A percentile compares a stretch with the other conserved stretches of the same genome.
Evolutionary conservation across 2,113 vertebrate species (phyloP).

Genomic region (Micronycteris hirsuta): DNA sequence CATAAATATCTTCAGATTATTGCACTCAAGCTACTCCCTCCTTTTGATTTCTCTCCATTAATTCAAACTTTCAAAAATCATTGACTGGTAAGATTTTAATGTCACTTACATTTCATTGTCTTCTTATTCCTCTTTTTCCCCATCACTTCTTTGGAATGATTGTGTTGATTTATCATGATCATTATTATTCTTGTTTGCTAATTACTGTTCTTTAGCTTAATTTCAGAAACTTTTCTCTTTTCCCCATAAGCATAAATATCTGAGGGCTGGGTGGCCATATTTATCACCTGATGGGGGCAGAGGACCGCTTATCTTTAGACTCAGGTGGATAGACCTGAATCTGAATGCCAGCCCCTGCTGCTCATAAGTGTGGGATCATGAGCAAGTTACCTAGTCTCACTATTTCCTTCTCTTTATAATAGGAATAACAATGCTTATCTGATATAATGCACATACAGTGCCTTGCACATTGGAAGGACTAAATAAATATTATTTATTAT

Average conservation of each 20-base stretch:
- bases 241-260: background rate
- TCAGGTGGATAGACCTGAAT: background rate
- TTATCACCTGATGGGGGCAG: background rate
- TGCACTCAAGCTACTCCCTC: background rate
- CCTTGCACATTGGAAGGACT: background rate
- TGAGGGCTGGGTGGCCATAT: background rate
- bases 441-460: background rate
- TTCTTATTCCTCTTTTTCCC: background rate
- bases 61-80: background rate
- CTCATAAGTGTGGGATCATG: background rate
- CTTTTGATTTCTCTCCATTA: background rate
- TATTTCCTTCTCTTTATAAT: background rate
- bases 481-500: background rate
- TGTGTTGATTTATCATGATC: background rate
- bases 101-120: background rate
- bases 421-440: background rate
- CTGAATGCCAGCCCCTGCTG: background rate
- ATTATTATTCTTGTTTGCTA: background rate
- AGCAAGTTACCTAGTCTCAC: background rate
- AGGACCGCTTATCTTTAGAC: background rate
- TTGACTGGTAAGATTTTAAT: background rate
- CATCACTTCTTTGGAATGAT: background rate
- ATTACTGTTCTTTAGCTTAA: background rate
- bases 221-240: background rate
- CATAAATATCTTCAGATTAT: background rate